A percentile compares a stretch with the other conserved stretches of the same genome.
Conservation (phyloP, 2,797 vertebrate species). For the Cuculus canorus region DNA sequence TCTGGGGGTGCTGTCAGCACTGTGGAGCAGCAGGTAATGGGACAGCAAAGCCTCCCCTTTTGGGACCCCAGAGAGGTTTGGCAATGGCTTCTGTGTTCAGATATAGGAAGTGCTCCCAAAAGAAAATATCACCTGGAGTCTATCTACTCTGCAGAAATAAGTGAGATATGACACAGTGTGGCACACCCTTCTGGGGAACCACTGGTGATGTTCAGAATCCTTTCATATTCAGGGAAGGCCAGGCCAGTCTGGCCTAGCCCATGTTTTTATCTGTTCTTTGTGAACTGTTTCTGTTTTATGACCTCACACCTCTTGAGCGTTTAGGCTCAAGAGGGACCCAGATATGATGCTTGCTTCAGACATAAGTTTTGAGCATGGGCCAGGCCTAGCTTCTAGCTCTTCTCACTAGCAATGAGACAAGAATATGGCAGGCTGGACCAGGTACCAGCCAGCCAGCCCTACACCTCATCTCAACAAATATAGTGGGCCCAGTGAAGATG, state of each 20-base stretch:
- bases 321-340: neutral
- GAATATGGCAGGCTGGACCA: neutral
- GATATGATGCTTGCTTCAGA: neutral
- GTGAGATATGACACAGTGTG: neutral
- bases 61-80: neutral
- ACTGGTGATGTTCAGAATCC: neutral
- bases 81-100: accelerated
- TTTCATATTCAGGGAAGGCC: neutral
- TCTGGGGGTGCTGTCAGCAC: no score
- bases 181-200: neutral
- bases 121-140: accelerated
- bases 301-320: accelerated
- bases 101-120: neutral
- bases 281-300: neutral
- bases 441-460: neutral
- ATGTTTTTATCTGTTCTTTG: neutral
- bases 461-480: neutral
- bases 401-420: neutral
- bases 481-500: neutral
- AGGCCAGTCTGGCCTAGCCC: neutral
- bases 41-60: no score
- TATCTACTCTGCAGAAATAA: neutral
- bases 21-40: no score
- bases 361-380: neutral
- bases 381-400: neutral